These are phyloP conservation scores for Pagetopsis macropterus DNA, from an alignment of 2,797 vertebrate species.

Conservation along the genomic window DNA sequence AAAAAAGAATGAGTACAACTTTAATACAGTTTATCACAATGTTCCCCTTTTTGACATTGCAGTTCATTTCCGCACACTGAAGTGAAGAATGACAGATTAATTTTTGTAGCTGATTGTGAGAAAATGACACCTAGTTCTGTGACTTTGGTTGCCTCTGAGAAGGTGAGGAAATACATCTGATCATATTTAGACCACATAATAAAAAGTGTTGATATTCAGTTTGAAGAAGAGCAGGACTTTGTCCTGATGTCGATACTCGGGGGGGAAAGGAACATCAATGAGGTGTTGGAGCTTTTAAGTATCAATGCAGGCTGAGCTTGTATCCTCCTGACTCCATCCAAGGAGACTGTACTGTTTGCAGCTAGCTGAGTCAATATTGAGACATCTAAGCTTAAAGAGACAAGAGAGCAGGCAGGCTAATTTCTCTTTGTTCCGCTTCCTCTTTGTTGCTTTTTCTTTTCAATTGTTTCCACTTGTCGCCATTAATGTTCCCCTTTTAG, in stretches of 20 bases:
- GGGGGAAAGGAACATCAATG: slow-evolving; percentile 65
- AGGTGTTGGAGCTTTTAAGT: slow-evolving; percentile 62
- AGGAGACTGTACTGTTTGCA: slow-evolving; percentile 50
- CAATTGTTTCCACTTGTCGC: not conserved
- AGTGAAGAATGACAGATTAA: slow-evolving; percentile 6
- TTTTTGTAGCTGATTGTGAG: not conserved
- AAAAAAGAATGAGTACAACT: not conserved
- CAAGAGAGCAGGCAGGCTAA: slow-evolving; percentile 29
- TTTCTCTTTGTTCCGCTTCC: slow-evolving; percentile 13
- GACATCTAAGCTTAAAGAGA: slow-evolving; percentile 44
- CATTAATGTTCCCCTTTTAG: too few species aligned
- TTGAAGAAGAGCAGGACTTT: slow-evolving; percentile 63
- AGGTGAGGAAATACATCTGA: slow-evolving; percentile 29
- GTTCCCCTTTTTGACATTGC: not conserved
- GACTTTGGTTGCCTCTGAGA: slow-evolving; percentile 25
- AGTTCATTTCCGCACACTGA: not conserved
- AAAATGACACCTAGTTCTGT: slow-evolving; percentile 5
- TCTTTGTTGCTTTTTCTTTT: slow-evolving; percentile 27
- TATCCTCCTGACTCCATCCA: slow-evolving; percentile 54
- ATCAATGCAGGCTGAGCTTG: slow-evolving; percentile 45
- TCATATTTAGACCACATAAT: slow-evolving; percentile 44
- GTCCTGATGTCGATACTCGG: slow-evolving; percentile 54
- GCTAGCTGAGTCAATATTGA: slow-evolving; percentile 53
- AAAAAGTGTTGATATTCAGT: slow-evolving; percentile 54
- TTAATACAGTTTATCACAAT: slow-evolving; percentile 5